A percentile compares a stretch with the other conserved stretches of the same genome.
Evolutionary conservation across 2,888 invertebrate species (phyloP).

Genomic region (Zygaena filipendulae): DNA sequence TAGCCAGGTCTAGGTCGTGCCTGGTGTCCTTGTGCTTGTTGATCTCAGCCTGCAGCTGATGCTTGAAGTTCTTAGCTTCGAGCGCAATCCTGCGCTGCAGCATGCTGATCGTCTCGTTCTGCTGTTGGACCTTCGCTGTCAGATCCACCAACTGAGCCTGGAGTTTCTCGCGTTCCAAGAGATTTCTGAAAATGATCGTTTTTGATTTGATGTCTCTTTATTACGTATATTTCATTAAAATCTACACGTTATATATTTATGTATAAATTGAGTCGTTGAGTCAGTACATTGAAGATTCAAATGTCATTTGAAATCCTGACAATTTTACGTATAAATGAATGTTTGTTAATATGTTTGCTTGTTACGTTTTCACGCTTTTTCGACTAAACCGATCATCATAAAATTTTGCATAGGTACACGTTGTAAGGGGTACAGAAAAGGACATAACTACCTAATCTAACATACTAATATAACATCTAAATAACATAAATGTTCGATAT

Average conservation of each 20-base stretch:
- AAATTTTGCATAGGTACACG: no score
- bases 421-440: no score
- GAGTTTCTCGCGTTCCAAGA: slow-evolving; percentile 80
- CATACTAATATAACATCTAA: no score
- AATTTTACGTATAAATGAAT: no score
- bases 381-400: no score
- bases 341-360: no score
- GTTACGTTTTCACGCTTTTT: no score
- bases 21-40: slow-evolving; percentile 77
- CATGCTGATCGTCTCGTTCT: slow-evolving; percentile 70
- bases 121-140: slow-evolving; percentile 66
- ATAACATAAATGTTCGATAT: no score
- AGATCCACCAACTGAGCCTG: slow-evolving; percentile 71
- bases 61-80: slow-evolving; percentile 79
- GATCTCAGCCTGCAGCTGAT: slow-evolving; percentile 76
- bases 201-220: not conserved
- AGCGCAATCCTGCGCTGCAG: slow-evolving; percentile 76
- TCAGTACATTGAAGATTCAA: no score
- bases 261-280: not conserved
- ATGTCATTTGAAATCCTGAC: no score
- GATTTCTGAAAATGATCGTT: slow-evolving; percentile 50
- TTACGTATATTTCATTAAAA: not conserved
- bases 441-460: no score
- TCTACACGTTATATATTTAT: not conserved
- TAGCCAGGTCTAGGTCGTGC: slow-evolving; percentile 72